Evolutionary conservation across 1,140 invertebrate genomes (phyloP), one percentile per base, ranked within the genome.

Genomic region (Drosophila orosa): DNA sequence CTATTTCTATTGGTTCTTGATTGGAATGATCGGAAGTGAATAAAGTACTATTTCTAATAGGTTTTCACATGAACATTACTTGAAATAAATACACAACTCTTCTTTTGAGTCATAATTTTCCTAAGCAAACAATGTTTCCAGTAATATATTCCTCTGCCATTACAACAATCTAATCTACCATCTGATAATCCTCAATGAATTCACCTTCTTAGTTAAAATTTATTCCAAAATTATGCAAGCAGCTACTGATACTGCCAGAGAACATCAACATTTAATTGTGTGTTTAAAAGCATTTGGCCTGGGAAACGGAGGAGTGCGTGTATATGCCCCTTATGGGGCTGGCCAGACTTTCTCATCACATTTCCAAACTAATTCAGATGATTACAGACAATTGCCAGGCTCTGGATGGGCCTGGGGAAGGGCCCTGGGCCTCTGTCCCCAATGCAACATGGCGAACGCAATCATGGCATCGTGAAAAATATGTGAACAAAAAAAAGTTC

Each of bases 281-380:
- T 67, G 44, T 63, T 66, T 74, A 74, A 35, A 42, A 27, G 35
- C 39, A 33, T 42, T 62, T 48, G 45, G 42, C 35, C 29, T 85
- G 82, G 79, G 83, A 79, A 86, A 55, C 31, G 19, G 8, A 54
- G 50, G 50, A 54, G 31, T 54, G 50, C 50, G 42, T 48, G 56
- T 71, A 65, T 72, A 60, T 83, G 69, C 54, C 35, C 52, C 44
- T 54, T 63, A 50, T 59, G 65, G 39, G 60, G 22, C 56, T 22
- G 45, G 24, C 40, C 33, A 60, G 63, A 69, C 50, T 74, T 85
- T 86, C 81, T 74, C 78, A 85, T 65, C 74, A 48, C 71, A 86
- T 86, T 81, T 85, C 80, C 77, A 78, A 84, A 72, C 79, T 86
- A 82, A 83, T 69, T 76, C 80, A 77, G 69, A 61, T 83, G 76